Conservation (phyloP, 2,113 vertebrate species). For the Cranoglanis bouderius region DNA sequence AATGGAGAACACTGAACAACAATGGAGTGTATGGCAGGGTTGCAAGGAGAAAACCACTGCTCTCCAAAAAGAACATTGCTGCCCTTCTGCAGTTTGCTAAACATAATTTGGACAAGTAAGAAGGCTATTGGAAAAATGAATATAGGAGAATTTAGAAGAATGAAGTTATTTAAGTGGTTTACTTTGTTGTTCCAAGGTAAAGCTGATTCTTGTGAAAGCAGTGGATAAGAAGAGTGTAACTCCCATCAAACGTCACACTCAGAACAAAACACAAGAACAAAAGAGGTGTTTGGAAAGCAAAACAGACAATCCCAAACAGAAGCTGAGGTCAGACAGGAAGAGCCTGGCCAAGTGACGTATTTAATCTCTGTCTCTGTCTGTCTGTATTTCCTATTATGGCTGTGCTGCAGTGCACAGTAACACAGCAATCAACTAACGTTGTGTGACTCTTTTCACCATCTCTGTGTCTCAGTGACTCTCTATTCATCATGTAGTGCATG, state of each 20-base stretch:
- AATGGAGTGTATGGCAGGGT: too few relatives aligned
- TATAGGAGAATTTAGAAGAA: too few relatives aligned
- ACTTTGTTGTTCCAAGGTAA: not conserved
- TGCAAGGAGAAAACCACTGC: too few relatives aligned
- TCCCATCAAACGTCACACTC: not conserved
- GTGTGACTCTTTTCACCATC: too few relatives aligned
- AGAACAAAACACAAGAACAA: slow-evolving; percentile 18
- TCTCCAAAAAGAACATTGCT: too few relatives aligned
- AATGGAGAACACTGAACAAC: too few relatives aligned
- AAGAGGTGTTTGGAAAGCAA: not conserved
- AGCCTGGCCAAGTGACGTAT: not conserved
- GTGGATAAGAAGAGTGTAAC: not conserved
- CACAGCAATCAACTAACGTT: not conserved
- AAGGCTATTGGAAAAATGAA: too few relatives aligned
- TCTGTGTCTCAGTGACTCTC: too few relatives aligned
- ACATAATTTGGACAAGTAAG: too few relatives aligned
- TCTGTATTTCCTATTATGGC: slow-evolving; percentile 32
- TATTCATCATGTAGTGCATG: not conserved
- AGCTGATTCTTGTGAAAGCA: not conserved
- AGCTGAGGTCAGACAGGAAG: slow-evolving; percentile 24
- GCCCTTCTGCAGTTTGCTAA: too few relatives aligned
- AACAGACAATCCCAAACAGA: slow-evolving; percentile 3
- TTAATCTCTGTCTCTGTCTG: slow-evolving; percentile 1
- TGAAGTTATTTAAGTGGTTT: not conserved
- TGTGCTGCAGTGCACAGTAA: slow-evolving; percentile 3